Percentiles rank a stretch among this genome's conserved stretches.
phyloP scores from a whole-genome alignment of 2,888 invertebrate species.

The Nomada ruficornis region DNA sequence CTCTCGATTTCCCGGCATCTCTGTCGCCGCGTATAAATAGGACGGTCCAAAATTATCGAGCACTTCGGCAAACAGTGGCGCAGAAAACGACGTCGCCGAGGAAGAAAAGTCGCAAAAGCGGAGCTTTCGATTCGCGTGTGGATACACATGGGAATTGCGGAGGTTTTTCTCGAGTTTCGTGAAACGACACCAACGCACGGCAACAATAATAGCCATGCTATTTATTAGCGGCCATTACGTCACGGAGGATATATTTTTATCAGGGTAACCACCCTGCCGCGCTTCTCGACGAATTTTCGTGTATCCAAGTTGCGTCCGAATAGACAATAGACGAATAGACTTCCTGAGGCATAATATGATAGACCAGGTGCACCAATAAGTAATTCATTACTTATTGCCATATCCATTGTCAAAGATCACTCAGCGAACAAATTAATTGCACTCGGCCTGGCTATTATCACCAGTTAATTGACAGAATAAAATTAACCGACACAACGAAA shows the following conservation, averaged over 20 bases:
- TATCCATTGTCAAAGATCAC: too few species aligned
- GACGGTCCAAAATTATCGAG: conserved; percentile 74
- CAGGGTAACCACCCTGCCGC: too few species aligned
- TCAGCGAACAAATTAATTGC: too few species aligned
- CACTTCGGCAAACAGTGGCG: conserved; percentile 70
- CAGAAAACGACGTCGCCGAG: conserved; percentile 50
- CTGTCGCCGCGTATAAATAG: conserved; percentile 73
- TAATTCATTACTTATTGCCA: too few species aligned
- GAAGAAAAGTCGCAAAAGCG: conserved; percentile 48
- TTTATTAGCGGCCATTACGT: not conserved
- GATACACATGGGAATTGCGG: conserved; percentile 28
- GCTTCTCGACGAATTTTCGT: too few species aligned
- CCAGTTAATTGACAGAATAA: too few species aligned
- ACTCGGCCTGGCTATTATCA: too few species aligned
- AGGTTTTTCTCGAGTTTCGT: not conserved
- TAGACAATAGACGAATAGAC: too few species aligned
- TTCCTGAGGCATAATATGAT: too few species aligned
- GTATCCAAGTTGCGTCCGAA: too few species aligned
- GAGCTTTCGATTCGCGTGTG: conserved; percentile 38
- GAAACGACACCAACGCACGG: not conserved
- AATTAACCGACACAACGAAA: too few species aligned
- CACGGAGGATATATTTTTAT: not conserved
- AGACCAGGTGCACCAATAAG: too few species aligned
- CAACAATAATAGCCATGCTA: not conserved
- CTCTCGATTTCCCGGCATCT: conserved; percentile 55